Conservation (phyloP, 2,113 vertebrate species). For the Notarius lentiginosus region DNA sequence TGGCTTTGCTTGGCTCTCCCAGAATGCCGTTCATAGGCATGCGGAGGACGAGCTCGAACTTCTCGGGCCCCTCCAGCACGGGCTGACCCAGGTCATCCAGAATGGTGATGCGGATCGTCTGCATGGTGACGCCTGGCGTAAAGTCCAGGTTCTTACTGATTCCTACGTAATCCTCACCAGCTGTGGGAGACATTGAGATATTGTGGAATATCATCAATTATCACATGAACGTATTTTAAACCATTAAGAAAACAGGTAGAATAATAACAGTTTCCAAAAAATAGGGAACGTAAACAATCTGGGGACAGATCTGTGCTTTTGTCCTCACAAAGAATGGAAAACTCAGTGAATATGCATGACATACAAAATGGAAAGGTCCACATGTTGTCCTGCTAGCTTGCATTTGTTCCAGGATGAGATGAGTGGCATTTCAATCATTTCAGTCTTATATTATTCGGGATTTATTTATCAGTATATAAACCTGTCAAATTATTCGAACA, state of each 20-base stretch:
- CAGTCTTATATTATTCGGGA: neutral
- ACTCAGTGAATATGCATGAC: neutral
- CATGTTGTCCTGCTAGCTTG: neutral
- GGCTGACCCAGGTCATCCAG: slow-evolving; percentile 92
- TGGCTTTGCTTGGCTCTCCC: slow-evolving; percentile 82
- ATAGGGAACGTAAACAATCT: too few relatives aligned
- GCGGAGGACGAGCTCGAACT: slow-evolving; percentile 84
- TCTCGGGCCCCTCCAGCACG: slow-evolving; percentile 86
- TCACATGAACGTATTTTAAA: neutral
- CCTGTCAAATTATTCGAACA: neutral
- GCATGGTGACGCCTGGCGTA: slow-evolving; percentile 86
- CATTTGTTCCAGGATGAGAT: neutral
- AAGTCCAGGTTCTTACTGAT: slow-evolving; percentile 92
- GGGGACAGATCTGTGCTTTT: neutral
- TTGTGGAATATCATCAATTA: too few relatives aligned
- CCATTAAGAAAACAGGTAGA: neutral
- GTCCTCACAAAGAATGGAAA: neutral
- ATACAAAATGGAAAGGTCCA: neutral
- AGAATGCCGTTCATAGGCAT: slow-evolving; percentile 90
- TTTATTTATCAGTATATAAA: neutral
- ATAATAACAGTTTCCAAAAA: neutral
- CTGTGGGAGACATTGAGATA: slow-evolving; percentile 63
- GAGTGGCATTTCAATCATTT: neutral
- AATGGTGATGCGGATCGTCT: slow-evolving; percentile 81
- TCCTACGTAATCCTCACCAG: slow-evolving; percentile 90